Percentiles rank a stretch among this genome's conserved stretches.
Evolutionary conservation across 2,113 vertebrate genomes (phyloP).

Genomic region (Pristiophorus japonicus): DNA sequence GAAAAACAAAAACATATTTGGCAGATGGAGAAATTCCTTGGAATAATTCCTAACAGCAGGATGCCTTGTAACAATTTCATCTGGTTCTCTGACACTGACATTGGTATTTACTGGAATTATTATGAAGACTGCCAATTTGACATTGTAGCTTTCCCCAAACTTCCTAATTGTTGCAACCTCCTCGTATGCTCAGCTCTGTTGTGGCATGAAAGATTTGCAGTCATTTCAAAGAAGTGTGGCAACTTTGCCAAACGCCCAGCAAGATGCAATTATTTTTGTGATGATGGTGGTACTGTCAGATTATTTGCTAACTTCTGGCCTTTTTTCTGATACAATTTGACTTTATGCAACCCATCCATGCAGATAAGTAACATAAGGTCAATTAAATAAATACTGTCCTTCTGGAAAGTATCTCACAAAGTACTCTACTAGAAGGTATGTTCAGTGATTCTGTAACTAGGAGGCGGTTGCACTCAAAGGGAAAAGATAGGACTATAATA

Average conservation of each 20-base stretch:
- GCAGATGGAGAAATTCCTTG: background rate
- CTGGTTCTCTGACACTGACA: background rate
- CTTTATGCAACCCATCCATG: background rate
- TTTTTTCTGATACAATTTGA: background rate
- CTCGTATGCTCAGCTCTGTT: background rate
- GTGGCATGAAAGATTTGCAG: background rate
- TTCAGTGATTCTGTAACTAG: no score
- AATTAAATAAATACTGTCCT: background rate
- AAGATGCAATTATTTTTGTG: background rate
- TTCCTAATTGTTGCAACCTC: conserved; percentile 14
- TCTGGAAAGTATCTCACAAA: background rate
- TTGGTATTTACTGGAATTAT: background rate
- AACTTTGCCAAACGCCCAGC: background rate
- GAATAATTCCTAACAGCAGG: background rate
- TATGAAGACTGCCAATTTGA: background rate
- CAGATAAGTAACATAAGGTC: background rate
- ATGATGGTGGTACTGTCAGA: background rate
- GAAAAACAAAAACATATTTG: background rate
- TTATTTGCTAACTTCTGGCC: background rate
- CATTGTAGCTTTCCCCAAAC: conserved; percentile 17
- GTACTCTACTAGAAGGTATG: no score
- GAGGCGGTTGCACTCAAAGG: no score
- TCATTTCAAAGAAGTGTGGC: background rate
- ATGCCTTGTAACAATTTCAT: background rate
- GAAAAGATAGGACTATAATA: no score